Base-by-base conservation (phyloP, 2,888 invertebrate species). In the Lumbricus terrestris region DNA sequence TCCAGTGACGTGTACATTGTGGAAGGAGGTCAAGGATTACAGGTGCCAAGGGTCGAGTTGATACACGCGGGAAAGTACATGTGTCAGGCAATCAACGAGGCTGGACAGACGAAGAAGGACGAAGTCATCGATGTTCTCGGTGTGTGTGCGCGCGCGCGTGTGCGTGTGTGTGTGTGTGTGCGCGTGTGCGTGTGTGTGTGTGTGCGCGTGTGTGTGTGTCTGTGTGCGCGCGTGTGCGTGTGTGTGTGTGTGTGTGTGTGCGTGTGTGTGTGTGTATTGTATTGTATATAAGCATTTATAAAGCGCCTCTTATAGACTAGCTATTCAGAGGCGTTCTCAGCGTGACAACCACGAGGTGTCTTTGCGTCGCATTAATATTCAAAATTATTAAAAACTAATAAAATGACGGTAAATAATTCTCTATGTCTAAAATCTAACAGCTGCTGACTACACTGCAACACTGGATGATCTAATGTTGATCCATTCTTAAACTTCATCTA, bases 71-170 rank as follows among this genome's bases (percentile, higher is more conserved):
- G 95, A 6, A 93, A 93, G n/a, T 96, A 95, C 92, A 94, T 94
- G 88, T 97, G 96, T 93, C 94, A 96, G 0, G 96, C 96, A 0
- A 95, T 94, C 90, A 97, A 96, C 92, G 93, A 93, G 33, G 96
- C 96, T 42, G 96, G 96, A 15, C 92, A 93, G 33, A 92, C 93
- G 33, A 94, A 94, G 90, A 95, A 94, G 89, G 92, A 92, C n/a
- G 94, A 94, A 92, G 93, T 95, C 88, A 93, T 97, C 5, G 95
- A 96, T 90, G 96, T 97, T 0, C 94, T 96, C 91, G 96, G 96
- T 96, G 93, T 94, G 95, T 93, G 94, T n/a, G 0, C 23, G 11
- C 6, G 6, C 20, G 29, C n/a, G n/a, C n/a, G n/a, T n/a, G n/a
- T n/a, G n/a, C n/a, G n/a, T n/a, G n/a, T n/a, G n/a, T n/a, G n/a